Evolutionary conservation across 2,113 vertebrate genomes (phyloP).

Genomic region (Entelurus aequoreus): DNA sequence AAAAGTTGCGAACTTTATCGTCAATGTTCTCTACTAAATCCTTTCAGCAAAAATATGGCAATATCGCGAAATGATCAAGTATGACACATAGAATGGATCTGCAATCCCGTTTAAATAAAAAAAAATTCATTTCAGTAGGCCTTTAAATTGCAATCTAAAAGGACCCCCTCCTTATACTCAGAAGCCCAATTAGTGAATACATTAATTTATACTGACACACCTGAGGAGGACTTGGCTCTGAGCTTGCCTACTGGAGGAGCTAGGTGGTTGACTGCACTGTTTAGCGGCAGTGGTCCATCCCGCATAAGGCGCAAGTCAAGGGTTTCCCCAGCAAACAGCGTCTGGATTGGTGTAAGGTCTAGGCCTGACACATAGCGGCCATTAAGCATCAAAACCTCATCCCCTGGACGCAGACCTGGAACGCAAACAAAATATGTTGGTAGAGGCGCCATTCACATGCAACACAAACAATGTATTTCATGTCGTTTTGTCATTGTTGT

Average conservation of each 20-base stretch:
- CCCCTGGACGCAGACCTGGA: constrained; percentile 81
- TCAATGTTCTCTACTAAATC: too few species aligned
- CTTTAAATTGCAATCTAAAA: not conserved
- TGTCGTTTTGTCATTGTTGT: not conserved
- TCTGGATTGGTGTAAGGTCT: constrained; percentile 84
- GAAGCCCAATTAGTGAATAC: too few species aligned
- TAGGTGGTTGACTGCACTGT: constrained; percentile 44
- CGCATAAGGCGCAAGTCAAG: constrained; percentile 78
- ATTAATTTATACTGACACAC: constrained; percentile 50
- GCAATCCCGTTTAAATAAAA: too few species aligned
- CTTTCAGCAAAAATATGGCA: too few species aligned
- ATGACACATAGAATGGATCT: too few species aligned
- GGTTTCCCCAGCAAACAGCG: constrained; percentile 79
- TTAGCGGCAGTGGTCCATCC: constrained; percentile 43
- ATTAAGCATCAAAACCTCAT: constrained; percentile 87
- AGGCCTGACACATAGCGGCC: constrained; percentile 79
- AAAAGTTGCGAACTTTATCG: too few species aligned
- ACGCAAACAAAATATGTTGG: not conserved
- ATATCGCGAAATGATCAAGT: too few species aligned
- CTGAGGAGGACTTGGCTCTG: constrained; percentile 77
- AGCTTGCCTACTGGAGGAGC: constrained; percentile 71
- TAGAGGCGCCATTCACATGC: not conserved
- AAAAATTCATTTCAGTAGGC: too few species aligned
- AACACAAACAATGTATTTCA: not conserved
- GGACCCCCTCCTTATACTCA: too few species aligned